These are phyloP conservation scores for Cataglyphis livida DNA, from an alignment of 2,888 invertebrate genomes.

Conservation along the genomic window DNA sequence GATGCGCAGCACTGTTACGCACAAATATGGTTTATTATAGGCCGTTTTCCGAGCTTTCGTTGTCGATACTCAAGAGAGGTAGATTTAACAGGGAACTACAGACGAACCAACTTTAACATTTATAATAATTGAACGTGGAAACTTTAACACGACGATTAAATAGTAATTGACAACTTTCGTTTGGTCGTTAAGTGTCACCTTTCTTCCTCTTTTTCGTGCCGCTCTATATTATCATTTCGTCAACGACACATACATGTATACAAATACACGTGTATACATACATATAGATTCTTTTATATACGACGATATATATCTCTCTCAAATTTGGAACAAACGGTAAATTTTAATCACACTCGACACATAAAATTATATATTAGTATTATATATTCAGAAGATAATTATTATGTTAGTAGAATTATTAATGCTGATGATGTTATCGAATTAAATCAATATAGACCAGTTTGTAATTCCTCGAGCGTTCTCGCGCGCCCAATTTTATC, in stretches of 20 bases:
- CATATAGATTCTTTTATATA: conserved; percentile 52
- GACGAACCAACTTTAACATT: conserved; percentile 70
- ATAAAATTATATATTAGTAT: conserved; percentile 49
- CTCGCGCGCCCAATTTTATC: conserved; percentile 39
- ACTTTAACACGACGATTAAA: conserved; percentile 76
- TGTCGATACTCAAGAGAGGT: conserved; percentile 64
- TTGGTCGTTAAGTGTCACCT: conserved; percentile 67
- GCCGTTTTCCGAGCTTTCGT: conserved; percentile 69
- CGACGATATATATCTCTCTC: conserved; percentile 58
- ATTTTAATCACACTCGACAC: conserved; percentile 58
- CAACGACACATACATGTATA: conserved; percentile 45
- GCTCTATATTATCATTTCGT: conserved; percentile 11
- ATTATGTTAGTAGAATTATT: conserved; percentile 46
- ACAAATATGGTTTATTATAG: conserved; percentile 69
- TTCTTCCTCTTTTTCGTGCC: conserved; percentile 21
- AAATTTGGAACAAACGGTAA: conserved; percentile 65
- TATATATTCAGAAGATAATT: conserved; percentile 36
- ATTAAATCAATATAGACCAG: conserved; percentile 32
- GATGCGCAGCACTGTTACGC: conserved; percentile 55
- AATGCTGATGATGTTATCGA: conserved; percentile 33
- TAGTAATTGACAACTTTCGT: conserved; percentile 82
- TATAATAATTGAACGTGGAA: conserved; percentile 78
- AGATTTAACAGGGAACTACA: conserved; percentile 62
- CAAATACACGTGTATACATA: conserved; percentile 28
- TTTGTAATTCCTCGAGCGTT: conserved; percentile 37